Percentiles rank a stretch among this genome's conserved stretches.
phyloP scores from a whole-genome alignment of 2,797 vertebrate genomes.

The Danio aesculapii region DNA sequence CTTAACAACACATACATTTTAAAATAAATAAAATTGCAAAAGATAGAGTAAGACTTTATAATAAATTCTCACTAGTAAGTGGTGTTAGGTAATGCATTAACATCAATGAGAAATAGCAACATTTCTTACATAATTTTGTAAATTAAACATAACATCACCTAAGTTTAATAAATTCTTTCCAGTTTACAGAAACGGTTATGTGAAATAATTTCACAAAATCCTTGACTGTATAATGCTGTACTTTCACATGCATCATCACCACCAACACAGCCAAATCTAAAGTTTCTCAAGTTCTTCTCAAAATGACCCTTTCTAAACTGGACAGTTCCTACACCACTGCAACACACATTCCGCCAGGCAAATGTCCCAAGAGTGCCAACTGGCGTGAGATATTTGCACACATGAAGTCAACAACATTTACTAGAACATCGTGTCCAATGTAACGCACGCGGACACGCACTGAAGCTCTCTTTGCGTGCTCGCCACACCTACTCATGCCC shows the following conservation, averaged over 20 bases:
- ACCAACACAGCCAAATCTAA: not conserved
- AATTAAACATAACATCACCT: too few species aligned
- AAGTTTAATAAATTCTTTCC: too few species aligned
- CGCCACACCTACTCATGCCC: conserved; percentile 40
- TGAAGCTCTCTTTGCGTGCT: not conserved
- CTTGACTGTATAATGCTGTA: not conserved
- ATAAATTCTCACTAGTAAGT: too few species aligned
- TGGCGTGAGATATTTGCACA: not conserved
- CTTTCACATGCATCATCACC: conserved; percentile 2
- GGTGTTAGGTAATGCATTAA: too few species aligned
- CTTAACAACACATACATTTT: too few species aligned
- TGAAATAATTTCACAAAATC: not conserved
- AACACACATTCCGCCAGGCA: not conserved
- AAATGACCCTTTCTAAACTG: not conserved
- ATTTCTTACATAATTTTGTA: too few species aligned
- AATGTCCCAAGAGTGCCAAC: not conserved
- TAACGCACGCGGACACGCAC: not conserved
- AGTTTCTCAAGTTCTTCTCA: not conserved
- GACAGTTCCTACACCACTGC: not conserved
- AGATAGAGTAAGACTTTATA: too few species aligned
- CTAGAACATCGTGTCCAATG: conserved; percentile 9
- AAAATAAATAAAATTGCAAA: too few species aligned
- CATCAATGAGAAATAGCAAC: too few species aligned
- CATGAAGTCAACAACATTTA: not conserved
- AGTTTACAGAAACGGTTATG: not conserved